Evolutionary conservation across 2,113 vertebrate genomes (phyloP), one percentile per base, ranked within the genome.

Genomic region (Hystrix cristata): DNA sequence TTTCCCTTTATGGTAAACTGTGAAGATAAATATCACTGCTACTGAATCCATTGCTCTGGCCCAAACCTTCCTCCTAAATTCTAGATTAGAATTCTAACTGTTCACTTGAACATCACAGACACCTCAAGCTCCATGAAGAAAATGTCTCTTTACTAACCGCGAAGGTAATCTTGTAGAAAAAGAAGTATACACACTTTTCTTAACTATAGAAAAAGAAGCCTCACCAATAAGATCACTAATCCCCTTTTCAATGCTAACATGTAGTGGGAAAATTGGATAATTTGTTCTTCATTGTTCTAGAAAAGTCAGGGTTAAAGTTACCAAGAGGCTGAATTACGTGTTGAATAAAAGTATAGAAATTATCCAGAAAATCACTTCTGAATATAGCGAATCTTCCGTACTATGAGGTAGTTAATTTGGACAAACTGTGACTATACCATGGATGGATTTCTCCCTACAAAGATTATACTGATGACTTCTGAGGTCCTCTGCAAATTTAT

Each of bases 281-380:
- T 86, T 80, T 95, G 5, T 46, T 90, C 48, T 87, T 64, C 11
- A 43, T 59, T 88, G 23, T 79, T 64, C 72, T 96, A 6, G 65
- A 96, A 91, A 65, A 25, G 2, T 27, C 81, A 82, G 14, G 10
- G 13, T 87, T 23, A 93, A 92, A 85, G 25, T 95, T 82, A 78
- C 51, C 53, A 84, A 76, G 71, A 95, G 43, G 57, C 15, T 65
- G 38, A 72, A 76, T 84, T 74, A 85, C 53, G 62, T 67, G 19
- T 83, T 67, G 81, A 1, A 92, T 71, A 72, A 59, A 82, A 91
- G 6, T 16, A 2, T 29, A 67, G 31, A 83, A 60, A 10, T 62
- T 95, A 85, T 60, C 51, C 29, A 55, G 1, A 57, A 69, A 3
- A 57, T n/a, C 31, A 13, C 76, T n/a, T 91, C 38, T 80, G 18